Evolutionary conservation across 2,113 vertebrate species (phyloP).

Genomic region (Pteruthius melanotis): DNA sequence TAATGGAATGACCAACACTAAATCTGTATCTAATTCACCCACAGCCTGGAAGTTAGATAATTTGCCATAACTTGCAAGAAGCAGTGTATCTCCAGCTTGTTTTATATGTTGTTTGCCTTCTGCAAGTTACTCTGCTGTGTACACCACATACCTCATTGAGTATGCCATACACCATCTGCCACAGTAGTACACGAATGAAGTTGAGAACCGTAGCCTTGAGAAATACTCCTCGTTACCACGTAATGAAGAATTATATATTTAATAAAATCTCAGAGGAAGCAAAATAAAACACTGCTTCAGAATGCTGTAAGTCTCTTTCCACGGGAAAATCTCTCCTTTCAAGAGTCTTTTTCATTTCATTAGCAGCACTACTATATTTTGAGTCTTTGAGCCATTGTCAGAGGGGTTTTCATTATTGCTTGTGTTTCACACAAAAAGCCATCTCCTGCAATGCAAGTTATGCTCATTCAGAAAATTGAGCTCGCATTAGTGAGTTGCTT

Average conservation of each 20-base stretch:
- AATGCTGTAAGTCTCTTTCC: not conserved
- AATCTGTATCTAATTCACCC: constrained; percentile 18
- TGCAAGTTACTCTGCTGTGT: constrained; percentile 16
- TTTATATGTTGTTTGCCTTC: constrained; percentile 3
- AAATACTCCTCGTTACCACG: constrained; percentile 1
- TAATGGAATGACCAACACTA: not conserved
- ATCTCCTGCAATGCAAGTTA: not conserved
- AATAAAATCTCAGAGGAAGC: constrained; percentile 37
- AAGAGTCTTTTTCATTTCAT: not conserved
- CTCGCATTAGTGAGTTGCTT: not conserved
- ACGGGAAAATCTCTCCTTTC: not conserved
- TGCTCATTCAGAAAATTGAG: not conserved
- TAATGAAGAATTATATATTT: constrained; percentile 51
- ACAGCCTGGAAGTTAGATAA: constrained; percentile 36
- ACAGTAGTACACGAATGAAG: constrained; percentile 4
- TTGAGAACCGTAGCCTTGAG: constrained; percentile 55
- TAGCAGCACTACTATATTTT: not conserved
- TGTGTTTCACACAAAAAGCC: not conserved
- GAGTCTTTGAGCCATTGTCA: not conserved
- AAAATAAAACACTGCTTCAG: not conserved
- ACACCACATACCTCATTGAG: not conserved
- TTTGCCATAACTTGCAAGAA: constrained; percentile 29
- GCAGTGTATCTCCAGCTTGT: constrained; percentile 2
- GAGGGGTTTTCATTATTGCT: not conserved
- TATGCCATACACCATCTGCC: not conserved